phyloP scores from a whole-genome alignment of 2,888 invertebrate genomes.

The Campopleginae sp. region DNA sequence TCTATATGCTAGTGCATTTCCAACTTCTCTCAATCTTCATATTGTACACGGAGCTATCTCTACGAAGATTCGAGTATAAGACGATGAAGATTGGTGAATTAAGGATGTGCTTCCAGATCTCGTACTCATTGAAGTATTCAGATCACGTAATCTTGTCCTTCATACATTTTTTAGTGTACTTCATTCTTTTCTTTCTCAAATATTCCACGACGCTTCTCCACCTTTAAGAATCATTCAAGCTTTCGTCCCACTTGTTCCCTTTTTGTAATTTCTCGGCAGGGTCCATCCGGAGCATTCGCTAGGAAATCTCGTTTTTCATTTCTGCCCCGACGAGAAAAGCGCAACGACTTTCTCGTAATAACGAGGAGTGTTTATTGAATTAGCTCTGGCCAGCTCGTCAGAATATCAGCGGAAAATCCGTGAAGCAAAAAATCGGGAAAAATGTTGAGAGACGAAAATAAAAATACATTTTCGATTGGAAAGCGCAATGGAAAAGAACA shows the following conservation, averaged over 20 bases:
- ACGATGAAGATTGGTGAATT: neutral
- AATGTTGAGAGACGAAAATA: neutral
- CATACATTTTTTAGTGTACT: neutral
- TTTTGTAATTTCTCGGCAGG: no score
- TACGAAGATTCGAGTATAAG: neutral
- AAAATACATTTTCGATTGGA: neutral
- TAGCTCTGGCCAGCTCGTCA: neutral
- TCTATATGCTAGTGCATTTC: neutral
- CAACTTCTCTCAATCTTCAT: slow-evolving; percentile 9
- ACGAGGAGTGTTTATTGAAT: no score
- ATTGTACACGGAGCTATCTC: neutral
- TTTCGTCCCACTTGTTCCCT: neutral
- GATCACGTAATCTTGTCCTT: neutral
- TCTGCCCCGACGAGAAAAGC: neutral
- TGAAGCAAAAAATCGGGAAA: neutral
- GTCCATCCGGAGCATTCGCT: neutral
- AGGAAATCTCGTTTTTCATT: neutral
- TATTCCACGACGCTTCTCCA: neutral
- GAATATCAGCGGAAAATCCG: neutral
- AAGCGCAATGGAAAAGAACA: neutral
- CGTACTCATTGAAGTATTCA: neutral
- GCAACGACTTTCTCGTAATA: neutral
- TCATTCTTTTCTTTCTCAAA: neutral
- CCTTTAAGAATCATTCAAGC: neutral
- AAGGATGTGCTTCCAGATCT: neutral